Evolutionary conservation across 1,140 invertebrate species (phyloP).

Genomic region (Drosophila subpulchrella): DNA sequence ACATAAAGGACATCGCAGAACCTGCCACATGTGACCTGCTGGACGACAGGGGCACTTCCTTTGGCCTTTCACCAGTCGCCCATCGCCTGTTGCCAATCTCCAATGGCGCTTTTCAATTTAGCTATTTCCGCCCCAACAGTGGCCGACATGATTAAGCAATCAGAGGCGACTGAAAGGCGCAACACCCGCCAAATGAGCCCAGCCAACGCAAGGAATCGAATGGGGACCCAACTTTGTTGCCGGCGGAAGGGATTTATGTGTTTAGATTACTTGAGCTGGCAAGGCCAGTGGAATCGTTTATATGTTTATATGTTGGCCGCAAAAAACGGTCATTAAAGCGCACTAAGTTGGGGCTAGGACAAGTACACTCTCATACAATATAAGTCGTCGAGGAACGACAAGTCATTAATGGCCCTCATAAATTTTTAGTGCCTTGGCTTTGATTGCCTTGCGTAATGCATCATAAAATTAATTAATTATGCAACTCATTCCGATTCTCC

Average conservation of each 20-base stretch:
- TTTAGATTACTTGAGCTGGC: slow-evolving; percentile 57
- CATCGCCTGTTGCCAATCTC: slow-evolving; percentile 30
- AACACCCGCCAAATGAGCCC: slow-evolving; percentile 46
- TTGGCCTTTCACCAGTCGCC: neutral
- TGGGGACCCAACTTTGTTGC: slow-evolving; percentile 35
- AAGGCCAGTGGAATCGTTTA: slow-evolving; percentile 54
- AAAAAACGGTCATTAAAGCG: slow-evolving; percentile 63
- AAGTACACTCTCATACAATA: slow-evolving; percentile 12
- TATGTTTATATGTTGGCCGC: slow-evolving; percentile 59
- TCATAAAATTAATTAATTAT: slow-evolving; percentile 55
- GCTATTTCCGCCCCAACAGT: slow-evolving; percentile 66
- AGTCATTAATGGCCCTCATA: slow-evolving; percentile 43
- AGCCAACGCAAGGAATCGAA: slow-evolving; percentile 31
- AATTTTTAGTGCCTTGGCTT: slow-evolving; percentile 38
- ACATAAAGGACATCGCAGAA: slow-evolving; percentile 18
- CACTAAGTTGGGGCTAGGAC: slow-evolving; percentile 21
- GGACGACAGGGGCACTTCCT: slow-evolving; percentile 28
- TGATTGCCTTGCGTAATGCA: slow-evolving; percentile 45
- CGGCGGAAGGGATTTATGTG: slow-evolving; percentile 61
- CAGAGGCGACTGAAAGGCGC: slow-evolving; percentile 57
- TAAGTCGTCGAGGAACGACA: slow-evolving; percentile 10
- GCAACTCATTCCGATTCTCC: slow-evolving; percentile 16
- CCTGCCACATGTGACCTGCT: slow-evolving; percentile 36
- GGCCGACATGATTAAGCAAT: slow-evolving; percentile 78
- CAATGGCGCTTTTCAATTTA: slow-evolving; percentile 77